These are phyloP conservation scores for Hirundo rustica DNA, from an alignment of 2,797 vertebrate genomes.

Conservation along the genomic window DNA sequence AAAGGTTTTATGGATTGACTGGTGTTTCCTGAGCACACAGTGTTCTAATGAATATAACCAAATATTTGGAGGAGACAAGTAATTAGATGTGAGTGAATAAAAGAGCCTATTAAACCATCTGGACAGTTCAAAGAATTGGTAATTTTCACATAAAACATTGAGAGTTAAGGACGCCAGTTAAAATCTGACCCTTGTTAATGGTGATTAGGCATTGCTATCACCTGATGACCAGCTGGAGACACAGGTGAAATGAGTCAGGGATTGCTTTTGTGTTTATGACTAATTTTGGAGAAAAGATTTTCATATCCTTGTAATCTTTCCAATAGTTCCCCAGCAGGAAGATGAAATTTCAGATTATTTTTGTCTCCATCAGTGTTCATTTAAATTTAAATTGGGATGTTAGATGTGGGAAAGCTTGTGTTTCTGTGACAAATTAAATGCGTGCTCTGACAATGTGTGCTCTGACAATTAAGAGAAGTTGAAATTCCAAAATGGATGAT, in stretches of 20 bases:
- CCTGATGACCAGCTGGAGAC: neutral
- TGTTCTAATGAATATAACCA: conserved; percentile 28
- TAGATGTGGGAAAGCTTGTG: neutral
- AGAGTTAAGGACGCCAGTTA: neutral
- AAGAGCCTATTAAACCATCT: conserved; percentile 31
- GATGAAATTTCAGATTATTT: neutral
- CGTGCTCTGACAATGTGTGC: neutral
- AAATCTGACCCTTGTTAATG: conserved; percentile 23
- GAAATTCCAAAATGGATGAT: neutral
- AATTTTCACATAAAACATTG: conserved; percentile 19
- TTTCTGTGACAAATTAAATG: neutral
- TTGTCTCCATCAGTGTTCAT: neutral
- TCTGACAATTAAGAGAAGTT: neutral
- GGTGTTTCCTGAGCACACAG: neutral
- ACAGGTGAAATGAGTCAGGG: neutral
- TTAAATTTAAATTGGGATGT: conserved; percentile 12
- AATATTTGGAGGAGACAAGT: conserved; percentile 46
- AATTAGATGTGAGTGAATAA: conserved; percentile 31
- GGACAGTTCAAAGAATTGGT: conserved; percentile 33
- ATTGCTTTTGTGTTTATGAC: neutral
- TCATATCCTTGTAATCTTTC: neutral
- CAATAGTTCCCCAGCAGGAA: neutral
- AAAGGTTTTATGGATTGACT: neutral
- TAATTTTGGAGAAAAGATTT: neutral
- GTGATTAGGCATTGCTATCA: neutral